Base-by-base conservation (phyloP, 92 coral and sea anemone genomes). In the Micromussa lordhowensis region DNA sequence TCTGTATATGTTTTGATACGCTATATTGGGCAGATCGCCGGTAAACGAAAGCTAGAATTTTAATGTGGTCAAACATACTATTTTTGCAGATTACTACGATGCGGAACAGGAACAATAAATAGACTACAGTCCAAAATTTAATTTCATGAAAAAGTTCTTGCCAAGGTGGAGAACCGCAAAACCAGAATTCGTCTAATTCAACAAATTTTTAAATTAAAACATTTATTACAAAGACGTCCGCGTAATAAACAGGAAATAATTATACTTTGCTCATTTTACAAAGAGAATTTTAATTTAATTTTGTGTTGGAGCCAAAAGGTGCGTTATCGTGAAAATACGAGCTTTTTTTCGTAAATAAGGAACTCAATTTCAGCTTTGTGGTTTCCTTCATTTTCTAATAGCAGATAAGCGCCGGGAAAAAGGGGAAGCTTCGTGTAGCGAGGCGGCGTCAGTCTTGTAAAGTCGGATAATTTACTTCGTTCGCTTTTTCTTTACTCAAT, bases 161-260 rank as follows among this genome's bases (percentile, higher is more conserved):
- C 26, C 18, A 49, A 71, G 36, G 29, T 32, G 40, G 61, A 74
- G 35, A 84, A 73, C 68, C 80, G 66, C 72, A 84, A 75, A 73
- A 34, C 72, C 88, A 30, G 58, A 84, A 30, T 57, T 55, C 71
- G 48, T 36, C 68, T 73, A 59, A 73, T 84, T 84, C 71, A 54
- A 57, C 73, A 74, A 73, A 57, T 74, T 84, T 58, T 83, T 14
- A 19, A 84, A 55, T 84, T 55, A 84, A 84, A 84, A 73, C 72
- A 75, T 55, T 38, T 30, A 54, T 31, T 55, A 72, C 88, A 73
- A 73, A 55, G 88, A 74, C 72, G 78, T 84, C 88, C 81, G 72
- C 81, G 81, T 53, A 84, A 84, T 84, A 84, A 84, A 74, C 72
- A 84, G 81, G 88, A 73, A 84, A 84, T 84, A 59, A 84, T 84